These are phyloP conservation scores for Oxystoma pomonae DNA, from an alignment of 2,888 invertebrate genomes.

Conservation along the genomic window DNA sequence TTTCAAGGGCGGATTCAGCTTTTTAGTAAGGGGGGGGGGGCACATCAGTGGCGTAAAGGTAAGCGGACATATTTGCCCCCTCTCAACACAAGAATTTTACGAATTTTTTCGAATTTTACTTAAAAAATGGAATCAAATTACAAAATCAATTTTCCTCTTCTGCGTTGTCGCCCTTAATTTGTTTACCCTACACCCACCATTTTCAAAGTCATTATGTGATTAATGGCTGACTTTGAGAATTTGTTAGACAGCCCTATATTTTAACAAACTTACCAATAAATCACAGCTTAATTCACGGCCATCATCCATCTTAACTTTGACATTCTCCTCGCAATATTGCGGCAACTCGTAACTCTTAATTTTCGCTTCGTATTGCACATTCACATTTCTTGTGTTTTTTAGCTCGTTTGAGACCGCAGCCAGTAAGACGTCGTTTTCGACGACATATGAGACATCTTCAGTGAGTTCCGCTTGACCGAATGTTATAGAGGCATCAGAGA, in stretches of 20 bases:
- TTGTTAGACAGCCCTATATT: too few species aligned
- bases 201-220: too few species aligned
- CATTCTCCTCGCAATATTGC: conserved; percentile 37
- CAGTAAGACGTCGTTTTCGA: conserved; percentile 89
- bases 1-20: too few species aligned
- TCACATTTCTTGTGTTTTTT: conserved; percentile 55
- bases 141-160: too few species aligned
- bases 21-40: too few species aligned
- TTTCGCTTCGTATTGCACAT: conserved; percentile 65
- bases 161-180: too few species aligned
- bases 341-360: conserved; percentile 63
- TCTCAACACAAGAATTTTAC: too few species aligned
- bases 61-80: too few species aligned
- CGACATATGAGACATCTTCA: conserved; percentile 82
- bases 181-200: too few species aligned
- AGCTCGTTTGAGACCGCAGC: conserved; percentile 64
- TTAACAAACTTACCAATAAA: conserved; percentile 63
- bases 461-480: conserved; percentile 72
- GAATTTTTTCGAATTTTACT: too few species aligned
- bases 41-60: too few species aligned
- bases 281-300: conserved; percentile 63
- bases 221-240: not conserved
- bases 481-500: conserved; percentile 83
- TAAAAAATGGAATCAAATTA: too few species aligned
- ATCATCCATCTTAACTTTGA: conserved; percentile 58